phyloP scores from a whole-genome alignment of 2,888 invertebrate species.

The Machimus rusticus region DNA sequence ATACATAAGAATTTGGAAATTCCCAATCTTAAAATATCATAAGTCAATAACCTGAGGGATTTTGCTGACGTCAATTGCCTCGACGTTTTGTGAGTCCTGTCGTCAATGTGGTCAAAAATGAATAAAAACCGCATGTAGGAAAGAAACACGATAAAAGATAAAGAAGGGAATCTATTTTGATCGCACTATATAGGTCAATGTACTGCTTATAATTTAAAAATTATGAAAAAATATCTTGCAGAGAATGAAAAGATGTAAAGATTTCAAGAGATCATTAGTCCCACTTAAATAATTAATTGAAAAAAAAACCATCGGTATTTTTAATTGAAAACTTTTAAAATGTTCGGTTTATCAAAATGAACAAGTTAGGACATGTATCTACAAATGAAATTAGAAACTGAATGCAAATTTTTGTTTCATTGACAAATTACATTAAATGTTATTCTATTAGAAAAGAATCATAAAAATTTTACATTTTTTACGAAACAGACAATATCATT shows the following conservation, averaged over 20 bases:
- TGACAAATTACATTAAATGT: too few species aligned
- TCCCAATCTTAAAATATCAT: background rate
- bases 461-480: too few species aligned
- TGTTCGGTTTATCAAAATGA: too few species aligned
- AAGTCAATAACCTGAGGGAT: background rate
- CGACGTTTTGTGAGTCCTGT: background rate
- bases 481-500: too few species aligned
- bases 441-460: too few species aligned
- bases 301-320: too few species aligned
- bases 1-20: background rate
- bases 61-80: background rate
- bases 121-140: background rate
- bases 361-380: too few species aligned
- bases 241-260: background rate
- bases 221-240: background rate
- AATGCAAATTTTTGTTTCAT: too few species aligned
- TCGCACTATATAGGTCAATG: background rate
- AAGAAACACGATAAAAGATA: background rate
- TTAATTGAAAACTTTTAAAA: too few species aligned
- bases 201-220: background rate
- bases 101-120: background rate
- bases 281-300: too few species aligned
- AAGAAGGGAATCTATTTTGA: background rate
- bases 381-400: too few species aligned
- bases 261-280: background rate